Conservation (phyloP, 2,113 vertebrate species). For the Paramormyrops kingsleyae region DNA sequence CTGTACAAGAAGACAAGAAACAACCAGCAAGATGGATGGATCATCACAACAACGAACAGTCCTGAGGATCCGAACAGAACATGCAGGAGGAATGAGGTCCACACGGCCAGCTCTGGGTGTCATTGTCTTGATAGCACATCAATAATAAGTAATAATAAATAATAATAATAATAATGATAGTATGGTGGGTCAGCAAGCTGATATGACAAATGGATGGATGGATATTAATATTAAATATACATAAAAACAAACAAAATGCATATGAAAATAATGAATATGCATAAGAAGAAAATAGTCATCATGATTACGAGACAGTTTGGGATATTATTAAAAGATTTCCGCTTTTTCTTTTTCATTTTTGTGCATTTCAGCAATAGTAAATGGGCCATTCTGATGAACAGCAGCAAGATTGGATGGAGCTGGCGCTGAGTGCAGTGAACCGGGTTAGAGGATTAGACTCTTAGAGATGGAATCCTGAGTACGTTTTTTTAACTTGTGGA, state of each 20-base stretch:
- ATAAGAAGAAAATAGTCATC: neutral
- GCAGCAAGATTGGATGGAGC: neutral
- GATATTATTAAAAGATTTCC: neutral
- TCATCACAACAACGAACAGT: neutral
- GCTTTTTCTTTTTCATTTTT: neutral
- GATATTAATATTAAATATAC: neutral
- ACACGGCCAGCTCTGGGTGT: neutral
- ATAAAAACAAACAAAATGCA: neutral
- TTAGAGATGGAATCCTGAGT: neutral
- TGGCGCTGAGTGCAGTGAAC: neutral
- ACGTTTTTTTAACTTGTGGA: neutral
- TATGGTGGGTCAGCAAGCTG: neutral
- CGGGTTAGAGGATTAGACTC: neutral
- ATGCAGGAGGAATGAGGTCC: neutral
- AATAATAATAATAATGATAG: neutral
- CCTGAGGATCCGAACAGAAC: slow-evolving; percentile 20
- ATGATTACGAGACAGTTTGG: neutral
- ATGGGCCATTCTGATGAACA: neutral
- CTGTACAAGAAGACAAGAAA: slow-evolving; percentile 22
- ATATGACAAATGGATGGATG: neutral
- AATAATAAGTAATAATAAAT: neutral
- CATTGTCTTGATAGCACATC: neutral
- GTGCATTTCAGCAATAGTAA: neutral
- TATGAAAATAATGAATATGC: neutral
- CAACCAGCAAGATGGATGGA: neutral